Conservation (phyloP, 2,797 vertebrate species). For the Chelonia mydas region DNA sequence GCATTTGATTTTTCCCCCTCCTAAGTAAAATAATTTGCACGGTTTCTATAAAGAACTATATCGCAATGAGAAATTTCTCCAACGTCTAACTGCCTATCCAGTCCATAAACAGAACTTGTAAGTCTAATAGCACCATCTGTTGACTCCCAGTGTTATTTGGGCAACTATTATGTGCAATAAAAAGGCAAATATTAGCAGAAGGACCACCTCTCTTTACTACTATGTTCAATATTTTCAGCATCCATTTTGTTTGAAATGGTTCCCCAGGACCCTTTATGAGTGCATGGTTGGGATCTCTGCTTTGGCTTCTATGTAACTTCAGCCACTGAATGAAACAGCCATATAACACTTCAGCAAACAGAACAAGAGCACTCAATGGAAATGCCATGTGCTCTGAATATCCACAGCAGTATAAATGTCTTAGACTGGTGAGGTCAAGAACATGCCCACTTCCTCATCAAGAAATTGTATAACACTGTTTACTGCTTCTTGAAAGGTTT, state of each 20-base stretch:
- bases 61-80: not conserved
- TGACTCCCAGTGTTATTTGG: not conserved
- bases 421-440: slow-evolving; percentile 59
- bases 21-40: not conserved
- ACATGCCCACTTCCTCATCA: slow-evolving; percentile 40
- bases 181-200: not conserved
- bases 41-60: not conserved
- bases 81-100: not conserved
- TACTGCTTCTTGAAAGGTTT: slow-evolving; percentile 69
- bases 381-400: slow-evolving; percentile 40
- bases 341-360: slow-evolving; percentile 43
- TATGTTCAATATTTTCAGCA: fast-evolving
- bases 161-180: not conserved
- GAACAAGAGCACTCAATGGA: slow-evolving; percentile 11
- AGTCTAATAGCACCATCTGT: not conserved
- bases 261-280: slow-evolving; percentile 1
- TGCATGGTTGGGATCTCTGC: not conserved
- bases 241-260: not conserved
- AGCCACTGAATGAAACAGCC: slow-evolving; percentile 4
- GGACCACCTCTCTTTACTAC: not conserved
- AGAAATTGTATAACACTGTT: slow-evolving; percentile 43
- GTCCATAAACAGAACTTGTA: not conserved
- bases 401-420: not conserved
- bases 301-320: not conserved
- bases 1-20: not conserved